Evolutionary conservation across 2,888 invertebrate species (phyloP).

Genomic region (Brachylomia viminalis): DNA sequence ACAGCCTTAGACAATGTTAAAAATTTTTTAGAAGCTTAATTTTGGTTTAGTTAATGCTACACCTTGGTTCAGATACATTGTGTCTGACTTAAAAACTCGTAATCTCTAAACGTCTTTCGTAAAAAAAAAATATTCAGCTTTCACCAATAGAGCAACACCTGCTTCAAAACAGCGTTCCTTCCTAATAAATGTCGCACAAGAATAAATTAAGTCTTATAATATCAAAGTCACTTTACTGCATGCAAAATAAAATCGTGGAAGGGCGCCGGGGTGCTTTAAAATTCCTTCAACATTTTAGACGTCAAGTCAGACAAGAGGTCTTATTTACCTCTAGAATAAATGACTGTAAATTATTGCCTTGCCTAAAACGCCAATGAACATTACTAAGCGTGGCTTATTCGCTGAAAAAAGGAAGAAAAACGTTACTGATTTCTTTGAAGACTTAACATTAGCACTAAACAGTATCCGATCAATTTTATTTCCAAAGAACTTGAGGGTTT

Average conservation of each 20-base stretch:
- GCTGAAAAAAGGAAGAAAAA: constrained; percentile 60
- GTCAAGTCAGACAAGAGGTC: constrained; percentile 57
- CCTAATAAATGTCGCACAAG: constrained; percentile 13
- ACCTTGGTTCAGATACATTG: neutral
- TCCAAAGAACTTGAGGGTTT: constrained; percentile 63
- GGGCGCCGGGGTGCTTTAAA: constrained; percentile 51
- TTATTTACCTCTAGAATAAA: constrained; percentile 70
- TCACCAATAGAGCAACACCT: neutral
- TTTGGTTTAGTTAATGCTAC: neutral
- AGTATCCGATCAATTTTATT: constrained; percentile 72
- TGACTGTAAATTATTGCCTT: constrained; percentile 68
- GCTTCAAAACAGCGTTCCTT: neutral
- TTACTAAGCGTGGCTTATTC: constrained; percentile 62
- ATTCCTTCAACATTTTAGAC: constrained; percentile 61
- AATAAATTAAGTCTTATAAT: constrained; percentile 40
- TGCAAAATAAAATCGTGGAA: constrained; percentile 54
- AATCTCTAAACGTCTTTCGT: neutral
- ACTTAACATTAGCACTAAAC: constrained; percentile 65
- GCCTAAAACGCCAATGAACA: constrained; percentile 65
- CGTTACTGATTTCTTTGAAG: constrained; percentile 61
- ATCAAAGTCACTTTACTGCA: constrained; percentile 44
- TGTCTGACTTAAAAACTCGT: too few relatives aligned
- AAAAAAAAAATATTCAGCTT: neutral
- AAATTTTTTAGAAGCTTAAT: neutral
- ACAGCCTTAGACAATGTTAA: neutral